Evolutionary conservation across 2,888 invertebrate genomes (phyloP).

Genomic region (Anodontia alba): DNA sequence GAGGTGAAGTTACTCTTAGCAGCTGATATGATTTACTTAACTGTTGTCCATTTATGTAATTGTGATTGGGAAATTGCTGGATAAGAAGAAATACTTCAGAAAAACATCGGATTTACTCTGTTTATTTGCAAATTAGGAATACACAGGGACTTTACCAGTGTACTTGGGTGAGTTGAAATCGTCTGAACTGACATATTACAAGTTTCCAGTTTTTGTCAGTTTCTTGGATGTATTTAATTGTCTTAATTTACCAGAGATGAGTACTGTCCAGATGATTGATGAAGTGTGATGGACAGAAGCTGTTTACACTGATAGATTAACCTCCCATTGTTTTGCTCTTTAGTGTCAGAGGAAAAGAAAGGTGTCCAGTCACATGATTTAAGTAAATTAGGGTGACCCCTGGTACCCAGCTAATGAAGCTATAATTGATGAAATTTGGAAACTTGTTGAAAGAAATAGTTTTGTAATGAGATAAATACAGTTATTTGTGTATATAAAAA

Average conservation of each 20-base stretch:
- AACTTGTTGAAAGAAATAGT: neutral
- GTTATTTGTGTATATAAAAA: neutral
- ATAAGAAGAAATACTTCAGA: neutral
- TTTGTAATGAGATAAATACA: neutral
- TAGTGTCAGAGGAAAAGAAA: neutral
- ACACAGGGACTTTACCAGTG: conserved; percentile 6
- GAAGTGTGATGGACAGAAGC: neutral
- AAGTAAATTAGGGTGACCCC: neutral
- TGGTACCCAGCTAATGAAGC: neutral
- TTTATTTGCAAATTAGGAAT: neutral
- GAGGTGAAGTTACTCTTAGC: neutral
- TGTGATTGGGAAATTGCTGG: neutral
- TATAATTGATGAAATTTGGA: neutral
- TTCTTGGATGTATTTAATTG: neutral
- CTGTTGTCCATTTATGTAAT: neutral
- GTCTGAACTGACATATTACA: neutral
- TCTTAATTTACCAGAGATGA: neutral
- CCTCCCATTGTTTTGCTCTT: conserved; percentile 11
- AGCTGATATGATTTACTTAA: neutral
- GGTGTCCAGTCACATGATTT: conserved; percentile 3
- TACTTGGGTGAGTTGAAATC: neutral
- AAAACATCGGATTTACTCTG: conserved; percentile 9
- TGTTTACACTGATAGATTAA: neutral
- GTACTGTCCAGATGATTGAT: neutral
- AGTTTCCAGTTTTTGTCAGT: neutral